Conservation (phyloP, 2,797 vertebrate species). For the Rhynchonycteris naso region DNA sequence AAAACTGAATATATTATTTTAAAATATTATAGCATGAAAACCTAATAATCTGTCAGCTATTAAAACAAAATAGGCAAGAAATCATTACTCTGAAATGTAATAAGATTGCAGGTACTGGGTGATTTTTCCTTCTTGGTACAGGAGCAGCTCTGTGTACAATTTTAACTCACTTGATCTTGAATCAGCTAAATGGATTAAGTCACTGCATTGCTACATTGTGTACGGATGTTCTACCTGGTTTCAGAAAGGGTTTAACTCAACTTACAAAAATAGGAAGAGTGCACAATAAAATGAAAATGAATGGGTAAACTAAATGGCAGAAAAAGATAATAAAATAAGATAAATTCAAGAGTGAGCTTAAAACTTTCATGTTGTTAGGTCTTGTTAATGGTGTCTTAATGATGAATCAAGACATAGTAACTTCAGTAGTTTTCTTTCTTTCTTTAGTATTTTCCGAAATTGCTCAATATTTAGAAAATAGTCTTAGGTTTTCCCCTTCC, state of each 20-base stretch:
- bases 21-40: constrained; percentile 63
- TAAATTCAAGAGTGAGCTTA: not conserved
- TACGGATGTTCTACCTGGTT: not conserved
- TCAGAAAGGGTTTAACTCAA: not conserved
- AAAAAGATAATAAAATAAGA: not conserved
- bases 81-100: constrained; percentile 58
- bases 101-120: not conserved
- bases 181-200: not conserved
- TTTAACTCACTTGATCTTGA: constrained; percentile 18
- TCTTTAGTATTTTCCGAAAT: not conserved
- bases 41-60: constrained; percentile 62
- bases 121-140: not conserved
- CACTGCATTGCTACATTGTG: not conserved
- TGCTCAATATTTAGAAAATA: not conserved
- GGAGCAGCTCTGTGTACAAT: not conserved
- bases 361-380: not conserved
- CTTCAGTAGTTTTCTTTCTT: not conserved
- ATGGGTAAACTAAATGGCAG: not conserved
- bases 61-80: constrained; percentile 66
- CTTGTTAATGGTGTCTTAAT: not conserved
- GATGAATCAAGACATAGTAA: not conserved
- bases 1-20: constrained; percentile 66
- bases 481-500: not conserved
- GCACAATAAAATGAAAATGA: not conserved
- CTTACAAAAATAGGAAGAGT: not conserved